Evolutionary conservation across 2,888 invertebrate genomes (phyloP), one percentile per base, ranked within the genome.

Genomic region (Drosophila gaucha): DNA sequence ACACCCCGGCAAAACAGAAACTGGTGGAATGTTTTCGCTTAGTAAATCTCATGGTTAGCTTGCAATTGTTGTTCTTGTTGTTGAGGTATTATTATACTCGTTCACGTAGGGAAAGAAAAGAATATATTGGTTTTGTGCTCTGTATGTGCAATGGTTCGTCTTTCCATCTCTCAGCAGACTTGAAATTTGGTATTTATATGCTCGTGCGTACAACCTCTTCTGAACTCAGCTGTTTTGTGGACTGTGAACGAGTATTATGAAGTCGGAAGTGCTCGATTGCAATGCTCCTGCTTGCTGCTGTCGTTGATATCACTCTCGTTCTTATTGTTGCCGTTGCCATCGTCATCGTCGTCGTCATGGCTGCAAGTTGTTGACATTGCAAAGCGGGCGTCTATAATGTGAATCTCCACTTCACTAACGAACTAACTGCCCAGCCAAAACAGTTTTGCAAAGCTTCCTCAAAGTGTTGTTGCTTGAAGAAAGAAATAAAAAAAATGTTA

Each of bases 361-460:
- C 80, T 86, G 83, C 88, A 83, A 71, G 68, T 68, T 83, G 89
- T 85, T 85, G 84, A 89, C 86, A 89, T 89, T 89, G 86, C 79
- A 26, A 26, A 44, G 41, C 80, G 86, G 88, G 88, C 79, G 88
- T 83, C 89, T 76, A 88, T 82, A 86, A 87, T 74, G 84, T 65
- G 43, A 28, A 56, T 58, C 62, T 41, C 24, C 59, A 80, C 76
- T 83, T 65, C 46, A 64, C 65, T 67, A 68, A 64, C 65, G 65
- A 68, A 63, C 74, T 67, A 88, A 86, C 88, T 79, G 80, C 49
- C 54, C 65, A 69, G 58, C 28, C 30, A 44, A 58, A 56, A 58
- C 52, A 16, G 56, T 28, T 57, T 36, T 46, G 43, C 49, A 35
- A 24, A 35, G 36, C 35, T 38, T n/a, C 28, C 18, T 41, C 30